Evolutionary conservation across 2,797 vertebrate genomes (phyloP), one percentile per base, ranked within the genome.

Genomic region (Chelon labrosus): DNA sequence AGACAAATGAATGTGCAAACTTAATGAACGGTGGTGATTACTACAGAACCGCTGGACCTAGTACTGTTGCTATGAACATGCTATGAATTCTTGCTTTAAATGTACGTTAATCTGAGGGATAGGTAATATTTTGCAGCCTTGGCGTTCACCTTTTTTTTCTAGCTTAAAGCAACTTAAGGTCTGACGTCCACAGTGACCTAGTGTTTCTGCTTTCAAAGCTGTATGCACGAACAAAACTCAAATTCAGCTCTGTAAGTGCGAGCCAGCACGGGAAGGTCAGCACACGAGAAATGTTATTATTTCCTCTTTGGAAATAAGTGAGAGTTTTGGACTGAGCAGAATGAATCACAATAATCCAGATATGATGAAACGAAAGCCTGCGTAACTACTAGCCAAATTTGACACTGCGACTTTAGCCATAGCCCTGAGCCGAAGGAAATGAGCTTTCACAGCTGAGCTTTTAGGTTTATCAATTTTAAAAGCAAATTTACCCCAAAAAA

Each of bases 401-500:
- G 22, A 73, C 35, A 72, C 58, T 59, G 73, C 17, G 65, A 69
- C 84, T 80, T 77, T 83, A 65, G 59, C 76, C 64, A 14, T 57
- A 39, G 79, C 84, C 77, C 42, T 54, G 42, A 81, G 86, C 77
- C 58, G 55, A 68, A 53, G 31, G 54, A 80, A 88, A 89, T 20
- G 65, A 73, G 69, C 72, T 87, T 89, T 87, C 75, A 89, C 76
- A 70, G 75, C 58, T 44, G 11, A 81, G 75, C 41, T 51, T 83
- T 88, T 67, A 67, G 65, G 63, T 75, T 85, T 79, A 79, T 86
- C 59, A 69, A 70, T 73, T 79, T 80, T 74, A 4, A 83, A 79
- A 79, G 60, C 47, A 63, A 73, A 85, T 58, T 46, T 20, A 10
- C 52, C 27, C 31, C 25, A 25, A 58, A 71, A 59, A 47, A 41